Evolutionary conservation across 1,140 invertebrate genomes (phyloP).

Genomic region (Neodiprion pinetum): DNA sequence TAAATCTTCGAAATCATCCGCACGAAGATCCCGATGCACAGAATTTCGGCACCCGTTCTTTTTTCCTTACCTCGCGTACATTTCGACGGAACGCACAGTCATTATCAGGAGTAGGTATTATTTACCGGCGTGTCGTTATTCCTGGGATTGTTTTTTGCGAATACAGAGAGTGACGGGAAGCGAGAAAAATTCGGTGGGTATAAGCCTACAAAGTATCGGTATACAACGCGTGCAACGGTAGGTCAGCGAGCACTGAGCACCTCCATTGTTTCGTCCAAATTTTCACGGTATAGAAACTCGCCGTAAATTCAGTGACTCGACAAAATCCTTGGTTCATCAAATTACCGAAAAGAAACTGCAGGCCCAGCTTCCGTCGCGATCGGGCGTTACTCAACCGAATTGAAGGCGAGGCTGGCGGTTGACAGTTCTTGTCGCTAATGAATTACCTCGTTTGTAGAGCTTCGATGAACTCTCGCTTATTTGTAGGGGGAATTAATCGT

Average conservation of each 20-base stretch:
- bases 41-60: neutral
- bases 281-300: neutral
- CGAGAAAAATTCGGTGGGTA: neutral
- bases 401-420: neutral
- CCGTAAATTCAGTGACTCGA: neutral
- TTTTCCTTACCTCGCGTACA: neutral
- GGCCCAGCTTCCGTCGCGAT: no score
- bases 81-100: no score
- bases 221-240: no score
- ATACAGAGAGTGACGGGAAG: neutral
- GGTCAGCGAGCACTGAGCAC: no score
- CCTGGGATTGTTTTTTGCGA: neutral
- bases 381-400: neutral
- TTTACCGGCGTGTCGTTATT: neutral
- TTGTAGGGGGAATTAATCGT: neutral
- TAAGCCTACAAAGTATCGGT: neutral
- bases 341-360: neutral
- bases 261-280: neutral
- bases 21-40: neutral
- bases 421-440: slow-evolving; percentile 3
- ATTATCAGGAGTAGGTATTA: neutral
- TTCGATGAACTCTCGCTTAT: neutral
- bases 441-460: neutral
- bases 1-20: no score
- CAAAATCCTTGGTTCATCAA: neutral